Evolutionary conservation across 2,113 vertebrate genomes (phyloP).

Genomic region (Rhea americana): DNA sequence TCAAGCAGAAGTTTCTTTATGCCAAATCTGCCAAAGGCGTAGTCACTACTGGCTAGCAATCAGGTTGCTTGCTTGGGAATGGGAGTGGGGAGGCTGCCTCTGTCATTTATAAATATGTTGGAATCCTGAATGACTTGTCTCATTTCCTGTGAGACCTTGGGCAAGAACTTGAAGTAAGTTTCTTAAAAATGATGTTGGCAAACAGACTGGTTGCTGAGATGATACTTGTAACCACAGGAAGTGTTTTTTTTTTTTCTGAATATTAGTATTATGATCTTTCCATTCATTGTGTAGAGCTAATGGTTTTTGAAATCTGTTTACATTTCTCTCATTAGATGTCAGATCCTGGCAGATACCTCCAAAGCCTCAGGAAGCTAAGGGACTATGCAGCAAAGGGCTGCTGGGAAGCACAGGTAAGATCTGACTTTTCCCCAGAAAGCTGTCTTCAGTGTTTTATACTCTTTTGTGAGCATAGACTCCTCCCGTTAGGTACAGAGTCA

Average conservation of each 20-base stretch:
- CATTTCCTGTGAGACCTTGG: background rate
- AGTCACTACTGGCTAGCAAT: background rate
- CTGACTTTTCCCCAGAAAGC: background rate
- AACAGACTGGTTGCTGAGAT: background rate
- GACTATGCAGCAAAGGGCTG: conserved; percentile 93
- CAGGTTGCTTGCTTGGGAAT: background rate
- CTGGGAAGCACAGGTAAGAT: conserved; percentile 94
- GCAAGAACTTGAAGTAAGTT: background rate
- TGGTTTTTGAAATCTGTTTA: background rate
- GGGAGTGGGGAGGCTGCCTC: background rate
- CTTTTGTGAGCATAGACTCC: background rate
- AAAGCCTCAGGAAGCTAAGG: conserved; percentile 90
- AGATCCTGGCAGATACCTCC: conserved; percentile 92
- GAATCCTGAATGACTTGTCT: background rate
- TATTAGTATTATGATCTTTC: background rate
- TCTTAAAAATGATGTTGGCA: background rate
- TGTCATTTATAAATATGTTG: background rate
- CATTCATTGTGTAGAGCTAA: background rate
- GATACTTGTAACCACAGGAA: background rate
- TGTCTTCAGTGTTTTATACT: background rate
- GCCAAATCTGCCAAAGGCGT: background rate
- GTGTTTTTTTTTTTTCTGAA: background rate
- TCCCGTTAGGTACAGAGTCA: background rate
- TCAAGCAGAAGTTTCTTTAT: background rate
- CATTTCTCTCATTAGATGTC: conserved; percentile 73